Evolutionary conservation across 2,888 invertebrate genomes (phyloP), one percentile per base, ranked within the genome.

Genomic region (Germaria angustata): DNA sequence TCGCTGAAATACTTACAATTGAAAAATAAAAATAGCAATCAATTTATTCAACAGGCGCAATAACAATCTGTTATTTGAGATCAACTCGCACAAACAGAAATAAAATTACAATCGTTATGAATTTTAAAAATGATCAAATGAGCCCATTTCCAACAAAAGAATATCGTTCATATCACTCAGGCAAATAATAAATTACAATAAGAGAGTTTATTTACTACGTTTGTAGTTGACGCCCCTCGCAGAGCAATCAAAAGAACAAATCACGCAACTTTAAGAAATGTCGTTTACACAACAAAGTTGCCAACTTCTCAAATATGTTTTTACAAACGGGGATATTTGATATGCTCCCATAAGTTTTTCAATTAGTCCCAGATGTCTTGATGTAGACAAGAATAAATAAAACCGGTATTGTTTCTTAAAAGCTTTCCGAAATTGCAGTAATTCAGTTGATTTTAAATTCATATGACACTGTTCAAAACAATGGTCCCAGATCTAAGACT

Each of bases 61-160:
- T 34, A 41, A 46, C 49, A 65, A 57, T 79, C 61, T 86, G 88
- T 86, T 88, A 89, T 87, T 85, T 86, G 87, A 88, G 89, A 88
- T 89, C 87, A 88, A 87, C 39, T 39, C 8, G 7, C 22, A 55
- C 36, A 49, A 2, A 63, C 28, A 17, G n/a, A 46, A 66, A 88
- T 87, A 20, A 39, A 78, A 78, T 78, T 49, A 72, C 20, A 65
- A 57, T 73, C 59, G 63, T 78, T 69, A 28, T 71, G 55, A 71
- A 32, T 71, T 55, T 39, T 8, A 41, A 9, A 63, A 63, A 65
- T 20, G 24, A 65, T 63, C 44, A 51, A 61, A 59, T 41, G 20
- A n/a, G 44, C 85, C 79, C 68, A 71, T 55, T 79, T 68, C 7
- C 53, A 80, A 65, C 75, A 73, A 80, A 53, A 59, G 65, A 63